Conservation (phyloP, 2,113 vertebrate species). For the Montifringilla adamsi region DNA sequence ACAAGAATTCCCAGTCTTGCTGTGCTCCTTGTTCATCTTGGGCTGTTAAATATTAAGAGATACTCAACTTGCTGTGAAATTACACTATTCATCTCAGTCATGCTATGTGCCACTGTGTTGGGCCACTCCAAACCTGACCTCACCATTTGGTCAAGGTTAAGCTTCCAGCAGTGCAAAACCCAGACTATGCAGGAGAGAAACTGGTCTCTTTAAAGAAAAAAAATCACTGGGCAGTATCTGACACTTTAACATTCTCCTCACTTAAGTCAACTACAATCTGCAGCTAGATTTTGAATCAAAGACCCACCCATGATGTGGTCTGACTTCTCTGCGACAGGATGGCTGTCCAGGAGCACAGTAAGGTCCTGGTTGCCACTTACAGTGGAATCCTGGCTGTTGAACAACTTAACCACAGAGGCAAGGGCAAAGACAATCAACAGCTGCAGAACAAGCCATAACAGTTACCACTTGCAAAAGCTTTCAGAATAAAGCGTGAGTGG, state of each 20-base stretch:
- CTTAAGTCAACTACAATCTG: not conserved
- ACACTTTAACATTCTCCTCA: not conserved
- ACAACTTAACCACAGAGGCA: not conserved
- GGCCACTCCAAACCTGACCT: not conserved
- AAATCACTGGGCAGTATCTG: not conserved
- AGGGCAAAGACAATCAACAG: not conserved
- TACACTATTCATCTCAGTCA: not conserved
- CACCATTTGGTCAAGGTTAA: not conserved
- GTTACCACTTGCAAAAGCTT: not conserved
- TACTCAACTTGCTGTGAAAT: not conserved
- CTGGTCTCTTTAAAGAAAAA: not conserved
- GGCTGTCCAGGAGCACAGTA: not conserved
- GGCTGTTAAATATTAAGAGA: not conserved
- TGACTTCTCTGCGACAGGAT: not conserved
- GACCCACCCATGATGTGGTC: not conserved
- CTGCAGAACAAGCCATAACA: rapidly evolving
- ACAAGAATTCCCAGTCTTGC: not conserved
- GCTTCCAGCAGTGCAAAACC: not conserved
- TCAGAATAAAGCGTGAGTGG: not conserved
- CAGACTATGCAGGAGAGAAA: not conserved
- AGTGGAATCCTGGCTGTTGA: not conserved
- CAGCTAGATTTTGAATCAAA: not conserved
- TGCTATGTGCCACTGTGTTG: rapidly evolving
- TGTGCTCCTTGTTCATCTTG: not conserved
- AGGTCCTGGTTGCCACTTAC: not conserved